Conservation (phyloP, 2,113 vertebrate genomes). For the Enhydra lutris region DNA sequence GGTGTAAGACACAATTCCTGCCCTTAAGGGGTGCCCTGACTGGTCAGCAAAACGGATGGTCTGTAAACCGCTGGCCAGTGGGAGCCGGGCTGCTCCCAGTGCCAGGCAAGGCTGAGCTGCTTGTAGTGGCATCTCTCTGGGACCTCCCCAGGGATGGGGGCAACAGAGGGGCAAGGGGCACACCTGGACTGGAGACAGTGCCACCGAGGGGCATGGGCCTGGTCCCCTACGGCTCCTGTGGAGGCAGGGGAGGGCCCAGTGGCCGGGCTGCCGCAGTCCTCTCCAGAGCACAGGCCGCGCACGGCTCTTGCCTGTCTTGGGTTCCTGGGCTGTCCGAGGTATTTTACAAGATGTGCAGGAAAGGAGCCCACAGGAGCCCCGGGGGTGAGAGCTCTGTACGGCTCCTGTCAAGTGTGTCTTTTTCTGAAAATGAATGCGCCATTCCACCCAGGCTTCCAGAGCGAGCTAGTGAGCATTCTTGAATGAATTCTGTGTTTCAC, state of each 20-base stretch:
- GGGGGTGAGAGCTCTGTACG: neutral
- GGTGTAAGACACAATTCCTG: neutral
- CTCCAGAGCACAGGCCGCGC: rapidly evolving
- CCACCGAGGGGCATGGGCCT: rapidly evolving
- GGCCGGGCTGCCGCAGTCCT: neutral
- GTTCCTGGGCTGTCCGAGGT: rapidly evolving
- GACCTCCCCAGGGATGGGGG: neutral
- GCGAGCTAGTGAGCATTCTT: neutral
- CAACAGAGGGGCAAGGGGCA: neutral
- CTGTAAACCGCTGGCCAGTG: neutral
- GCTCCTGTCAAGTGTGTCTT: neutral
- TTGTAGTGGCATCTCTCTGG: neutral
- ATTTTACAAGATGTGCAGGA: neutral
- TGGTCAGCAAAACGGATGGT: neutral
- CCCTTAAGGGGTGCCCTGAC: neutral
- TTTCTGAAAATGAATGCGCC: neutral
- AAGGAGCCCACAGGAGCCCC: neutral
- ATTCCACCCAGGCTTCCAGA: neutral
- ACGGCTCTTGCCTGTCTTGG: neutral
- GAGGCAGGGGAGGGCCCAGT: neutral
- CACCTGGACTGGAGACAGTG: neutral
- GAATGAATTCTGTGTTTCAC: neutral
- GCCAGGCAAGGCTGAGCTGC: neutral
- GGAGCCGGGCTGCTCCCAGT: neutral
- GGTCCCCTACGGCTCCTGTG: neutral